Evolutionary conservation across 2,888 invertebrate species (phyloP).

Genomic region (Nesidiocoris tenuis): DNA sequence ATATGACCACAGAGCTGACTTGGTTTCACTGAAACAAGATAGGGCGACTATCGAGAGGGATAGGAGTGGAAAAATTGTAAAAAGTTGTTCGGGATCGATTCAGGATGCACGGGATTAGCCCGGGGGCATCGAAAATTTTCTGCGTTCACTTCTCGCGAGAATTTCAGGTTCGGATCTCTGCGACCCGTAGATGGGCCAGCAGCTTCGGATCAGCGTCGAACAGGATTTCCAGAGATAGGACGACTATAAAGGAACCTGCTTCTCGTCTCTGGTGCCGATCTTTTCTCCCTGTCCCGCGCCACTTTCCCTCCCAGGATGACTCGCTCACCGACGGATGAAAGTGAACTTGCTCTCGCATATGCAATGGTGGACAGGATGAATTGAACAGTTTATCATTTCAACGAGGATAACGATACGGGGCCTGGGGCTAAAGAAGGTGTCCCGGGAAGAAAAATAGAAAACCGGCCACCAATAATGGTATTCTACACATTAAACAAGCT

Average conservation of each 20-base stretch:
- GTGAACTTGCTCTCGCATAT: constrained; percentile 5
- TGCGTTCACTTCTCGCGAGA: background rate
- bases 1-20: too few relatives aligned
- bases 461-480: too few relatives aligned
- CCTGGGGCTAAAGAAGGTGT: too few relatives aligned
- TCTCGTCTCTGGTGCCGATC: background rate
- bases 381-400: background rate
- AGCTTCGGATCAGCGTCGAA: background rate
- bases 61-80: too few relatives aligned
- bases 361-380: background rate
- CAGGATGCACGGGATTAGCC: too few relatives aligned
- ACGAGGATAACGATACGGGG: background rate
- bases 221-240: background rate
- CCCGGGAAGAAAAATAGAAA: too few relatives aligned
- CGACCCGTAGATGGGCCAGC: background rate
- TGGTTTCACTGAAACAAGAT: too few relatives aligned
- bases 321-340: constrained; percentile 1
- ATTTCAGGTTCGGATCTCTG: background rate
- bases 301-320: constrained; percentile 1
- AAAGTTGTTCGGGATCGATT: too few relatives aligned
- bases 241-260: background rate
- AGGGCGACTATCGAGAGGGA: too few relatives aligned
- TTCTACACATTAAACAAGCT: too few relatives aligned
- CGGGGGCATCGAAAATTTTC: too few relatives aligned
- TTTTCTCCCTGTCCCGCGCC: constrained; percentile 5